Evolutionary conservation across 2,888 invertebrate genomes (phyloP), one percentile per base, ranked within the genome.

Genomic region (Parnassius glacialis): DNA sequence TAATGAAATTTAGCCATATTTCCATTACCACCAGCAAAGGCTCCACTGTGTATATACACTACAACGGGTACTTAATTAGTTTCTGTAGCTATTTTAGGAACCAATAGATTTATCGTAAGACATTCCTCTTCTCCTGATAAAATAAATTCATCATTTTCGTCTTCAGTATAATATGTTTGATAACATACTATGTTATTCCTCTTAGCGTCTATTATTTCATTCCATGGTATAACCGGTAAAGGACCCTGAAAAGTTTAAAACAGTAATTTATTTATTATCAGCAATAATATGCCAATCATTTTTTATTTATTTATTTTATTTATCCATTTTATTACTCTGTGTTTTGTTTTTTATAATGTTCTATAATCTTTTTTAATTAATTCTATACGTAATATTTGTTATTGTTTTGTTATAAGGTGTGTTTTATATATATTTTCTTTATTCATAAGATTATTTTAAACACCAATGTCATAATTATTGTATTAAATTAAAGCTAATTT

Each of bases 1-100:
- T 94, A 95, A 69, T 94, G 86, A 3, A 93, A 83, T 65, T 72
- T 85, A 0, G 80, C 89, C 87, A 90, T 90, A 53, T 80, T 84
- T 0, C 83, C 81, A 69, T 79, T 84, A 0, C 91, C 91, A 0
- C 84, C 87, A 3, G 85, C 75, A 65, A 74, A 91, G 0, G 85
- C 90, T 11, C 91, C 91, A 64, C 90, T 90, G 43, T 91, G 91
- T 7, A 90, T 76, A 52, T 86, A 90, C 0, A 87, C 84, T 1
- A 90, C 58, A 0, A 91, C 90, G 16, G 91, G 90, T 16, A 89
- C 68, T 41, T 80, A 70, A 59, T 87, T 87, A 0, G 73, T 68
- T 66, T 84, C 78, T 41, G 66, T 79, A 1, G 87, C 89, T 53
- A 84, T 43, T 69, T 68, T 66, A 2, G 90, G 91, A 0, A 85